Percentiles rank a stretch among this genome's conserved stretches.
These are phyloP conservation scores for Protula sp. DNA, from an alignment of 2,888 invertebrate species.

Conservation along the genomic window DNA sequence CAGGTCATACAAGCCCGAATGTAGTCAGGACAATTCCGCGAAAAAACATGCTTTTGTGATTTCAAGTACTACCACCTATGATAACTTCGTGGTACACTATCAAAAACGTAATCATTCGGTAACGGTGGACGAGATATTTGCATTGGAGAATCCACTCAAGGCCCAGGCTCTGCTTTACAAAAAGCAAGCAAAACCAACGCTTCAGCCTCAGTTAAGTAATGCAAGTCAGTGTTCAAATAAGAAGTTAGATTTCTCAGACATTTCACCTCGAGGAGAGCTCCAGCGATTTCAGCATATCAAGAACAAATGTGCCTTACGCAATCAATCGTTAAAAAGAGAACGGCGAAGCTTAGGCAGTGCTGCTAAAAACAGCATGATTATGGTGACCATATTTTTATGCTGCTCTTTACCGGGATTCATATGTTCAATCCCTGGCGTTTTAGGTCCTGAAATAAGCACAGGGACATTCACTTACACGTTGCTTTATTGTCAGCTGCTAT, in stretches of 20 bases:
- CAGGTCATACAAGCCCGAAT: slow-evolving; percentile 11
- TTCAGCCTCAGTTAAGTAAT: slow-evolving; percentile 28
- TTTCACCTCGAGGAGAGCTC: slow-evolving; percentile 38
- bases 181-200: slow-evolving; percentile 19
- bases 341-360: slow-evolving; percentile 34
- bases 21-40: background rate
- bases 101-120: slow-evolving; percentile 31
- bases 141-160: slow-evolving; percentile 35
- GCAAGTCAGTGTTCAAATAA: slow-evolving; percentile 20
- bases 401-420: slow-evolving; percentile 40
- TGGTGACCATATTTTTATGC: slow-evolving; percentile 36
- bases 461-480: slow-evolving; percentile 25
- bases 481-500: slow-evolving; percentile 33
- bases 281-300: slow-evolving; percentile 35
- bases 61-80: slow-evolving; percentile 12
- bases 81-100: slow-evolving; percentile 38
- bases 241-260: slow-evolving; percentile 39
- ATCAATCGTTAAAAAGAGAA: slow-evolving; percentile 35
- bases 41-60: slow-evolving; percentile 20
- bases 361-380: slow-evolving; percentile 42
- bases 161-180: slow-evolving; percentile 9
- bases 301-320: slow-evolving; percentile 31
- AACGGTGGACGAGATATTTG: slow-evolving; percentile 32
- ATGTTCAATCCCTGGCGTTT: slow-evolving; percentile 32
- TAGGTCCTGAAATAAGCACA: background rate